These are phyloP conservation scores for Gonatopus flavifemur DNA, from an alignment of 1,140 invertebrate genomes.

Conservation along the genomic window DNA sequence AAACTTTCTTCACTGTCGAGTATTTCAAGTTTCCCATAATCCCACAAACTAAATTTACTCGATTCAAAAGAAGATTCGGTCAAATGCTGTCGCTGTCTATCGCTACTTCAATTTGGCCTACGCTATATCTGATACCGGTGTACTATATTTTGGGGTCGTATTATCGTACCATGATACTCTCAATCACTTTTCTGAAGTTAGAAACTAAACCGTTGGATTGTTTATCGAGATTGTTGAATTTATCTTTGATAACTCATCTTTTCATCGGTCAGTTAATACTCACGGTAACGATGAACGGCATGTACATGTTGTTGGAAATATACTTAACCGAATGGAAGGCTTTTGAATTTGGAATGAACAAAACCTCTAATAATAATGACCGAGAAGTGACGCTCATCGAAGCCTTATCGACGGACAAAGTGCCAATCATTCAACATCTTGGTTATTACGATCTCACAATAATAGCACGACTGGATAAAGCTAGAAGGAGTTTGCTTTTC, in stretches of 20 bases:
- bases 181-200: conserved; percentile 25
- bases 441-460: conserved; percentile 70
- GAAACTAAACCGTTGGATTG: conserved; percentile 60
- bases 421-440: conserved; percentile 70
- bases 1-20: conserved; percentile 52
- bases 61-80: conserved; percentile 63
- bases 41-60: conserved; percentile 66
- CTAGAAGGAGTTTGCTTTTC: conserved; percentile 65
- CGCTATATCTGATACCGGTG: conserved; percentile 62
- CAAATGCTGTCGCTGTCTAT: conserved; percentile 62
- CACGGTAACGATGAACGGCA: conserved; percentile 67
- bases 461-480: conserved; percentile 61
- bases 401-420: conserved; percentile 60
- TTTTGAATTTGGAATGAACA: conserved; percentile 50
- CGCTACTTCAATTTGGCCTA: conserved; percentile 62
- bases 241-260: conserved; percentile 63
- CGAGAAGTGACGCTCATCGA: conserved; percentile 56
- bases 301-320: conserved; percentile 70
- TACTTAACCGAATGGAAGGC: conserved; percentile 68
- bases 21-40: conserved; percentile 65
- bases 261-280: conserved; percentile 72
- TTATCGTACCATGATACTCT: conserved; percentile 28
- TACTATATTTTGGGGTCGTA: conserved; percentile 63
- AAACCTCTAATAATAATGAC: conserved; percentile 23
- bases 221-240: conserved; percentile 56